Conservation (phyloP, 2,888 invertebrate genomes). For the Lagria hirta region DNA sequence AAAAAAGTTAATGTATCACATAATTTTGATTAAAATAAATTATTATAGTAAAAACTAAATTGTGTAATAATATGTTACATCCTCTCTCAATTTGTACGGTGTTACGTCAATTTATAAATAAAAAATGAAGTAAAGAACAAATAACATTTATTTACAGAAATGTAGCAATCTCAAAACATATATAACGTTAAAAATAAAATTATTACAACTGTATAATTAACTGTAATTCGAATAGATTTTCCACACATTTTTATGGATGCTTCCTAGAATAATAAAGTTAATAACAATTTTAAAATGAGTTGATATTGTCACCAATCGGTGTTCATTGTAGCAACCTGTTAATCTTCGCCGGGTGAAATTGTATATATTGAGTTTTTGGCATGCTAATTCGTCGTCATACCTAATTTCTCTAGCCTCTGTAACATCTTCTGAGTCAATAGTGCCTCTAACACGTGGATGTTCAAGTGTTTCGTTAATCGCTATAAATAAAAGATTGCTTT, state of each 20-base stretch:
- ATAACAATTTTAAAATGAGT: neutral
- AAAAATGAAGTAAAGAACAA: neutral
- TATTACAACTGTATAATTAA: neutral
- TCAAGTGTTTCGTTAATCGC: constrained; percentile 61
- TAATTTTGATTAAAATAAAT: no score
- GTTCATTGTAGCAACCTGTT: constrained; percentile 75
- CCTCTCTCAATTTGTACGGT: no score
- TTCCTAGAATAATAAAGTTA: constrained; percentile 48
- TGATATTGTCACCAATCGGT: constrained; percentile 65
- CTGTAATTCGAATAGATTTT: constrained; percentile 8
- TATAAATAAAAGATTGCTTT: constrained; percentile 77
- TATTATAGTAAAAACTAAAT: no score
- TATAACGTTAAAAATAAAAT: neutral
- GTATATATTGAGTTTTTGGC: constrained; percentile 75
- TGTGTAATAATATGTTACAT: no score
- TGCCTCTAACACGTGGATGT: constrained; percentile 31
- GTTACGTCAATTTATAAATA: no score
- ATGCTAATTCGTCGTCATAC: constrained; percentile 60
- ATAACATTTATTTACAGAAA: constrained; percentile 2
- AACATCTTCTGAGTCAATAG: constrained; percentile 44
- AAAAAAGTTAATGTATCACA: neutral
- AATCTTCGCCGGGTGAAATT: constrained; percentile 67
- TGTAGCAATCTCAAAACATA: neutral
- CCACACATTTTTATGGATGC: constrained; percentile 56
- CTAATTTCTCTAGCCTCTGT: constrained; percentile 57